These are phyloP conservation scores for Spilogale gracilis DNA, from an alignment of 2,113 vertebrate species.

Conservation along the genomic window DNA sequence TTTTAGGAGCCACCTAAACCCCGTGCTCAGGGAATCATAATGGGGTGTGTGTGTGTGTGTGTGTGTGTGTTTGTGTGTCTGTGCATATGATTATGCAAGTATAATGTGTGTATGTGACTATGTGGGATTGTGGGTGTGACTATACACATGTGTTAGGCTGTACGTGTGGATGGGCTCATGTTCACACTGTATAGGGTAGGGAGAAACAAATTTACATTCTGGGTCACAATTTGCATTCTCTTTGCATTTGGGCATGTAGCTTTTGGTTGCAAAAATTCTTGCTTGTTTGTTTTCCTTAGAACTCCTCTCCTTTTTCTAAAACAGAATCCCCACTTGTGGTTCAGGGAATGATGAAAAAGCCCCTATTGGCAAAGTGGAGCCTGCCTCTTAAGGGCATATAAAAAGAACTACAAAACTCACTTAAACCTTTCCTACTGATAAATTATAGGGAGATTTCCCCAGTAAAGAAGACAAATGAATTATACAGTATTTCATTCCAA, in stretches of 20 bases:
- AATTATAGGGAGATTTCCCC: constrained; percentile 70
- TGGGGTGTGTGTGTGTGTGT: background rate
- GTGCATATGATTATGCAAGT: background rate
- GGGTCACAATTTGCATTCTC: background rate
- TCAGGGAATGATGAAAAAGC: constrained; percentile 54
- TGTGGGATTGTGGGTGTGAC: background rate
- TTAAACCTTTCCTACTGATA: constrained; percentile 72
- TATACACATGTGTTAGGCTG: background rate
- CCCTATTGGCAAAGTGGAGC: constrained; percentile 30
- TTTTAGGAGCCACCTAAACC: background rate
- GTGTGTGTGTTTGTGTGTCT: background rate
- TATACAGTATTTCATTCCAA: constrained; percentile 38
- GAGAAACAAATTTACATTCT: background rate
- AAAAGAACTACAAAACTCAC: constrained; percentile 69
- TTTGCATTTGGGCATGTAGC: background rate
- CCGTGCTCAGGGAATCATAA: background rate
- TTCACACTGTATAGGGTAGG: background rate
- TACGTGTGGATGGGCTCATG: background rate
- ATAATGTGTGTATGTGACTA: background rate
- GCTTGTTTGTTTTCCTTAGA: constrained; percentile 54
- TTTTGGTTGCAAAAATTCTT: constrained; percentile 24
- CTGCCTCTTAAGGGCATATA: constrained; percentile 54
- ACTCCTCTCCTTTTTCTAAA: background rate
- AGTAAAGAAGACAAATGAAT: constrained; percentile 72
- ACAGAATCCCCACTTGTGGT: background rate